Evolutionary conservation across 2,888 invertebrate species (phyloP), one percentile per base, ranked within the genome.

Genomic region (Sylvicola cinctus): DNA sequence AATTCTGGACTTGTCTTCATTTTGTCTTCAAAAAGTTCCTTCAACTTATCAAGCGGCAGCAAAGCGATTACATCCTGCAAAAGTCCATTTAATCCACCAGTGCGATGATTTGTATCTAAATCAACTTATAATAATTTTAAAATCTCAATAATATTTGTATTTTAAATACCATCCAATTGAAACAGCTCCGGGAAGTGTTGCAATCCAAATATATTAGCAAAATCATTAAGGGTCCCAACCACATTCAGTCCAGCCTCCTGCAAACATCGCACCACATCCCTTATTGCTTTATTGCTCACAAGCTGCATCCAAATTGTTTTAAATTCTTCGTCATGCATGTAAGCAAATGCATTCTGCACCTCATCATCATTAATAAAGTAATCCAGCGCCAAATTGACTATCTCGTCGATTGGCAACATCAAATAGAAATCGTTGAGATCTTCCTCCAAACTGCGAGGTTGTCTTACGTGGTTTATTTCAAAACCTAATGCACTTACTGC

Each of bases 41-140:
- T 40, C 41, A 56, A 50, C 46, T 54, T 50, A 47, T 56, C 55
- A 49, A 52, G 54, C 29, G 56, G 55, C 46, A 57, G 37, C 16
- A 49, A 40, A 34, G 51, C 50, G 33, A 57, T 44, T 30, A 57
- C 44, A 39, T 49, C 51, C 42, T 55, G 54, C 33, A 55, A 48
- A 38, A 57, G 44, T 8, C 54, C 55, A 35, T 55, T 52, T 36
- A 57, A 42, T 15, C 55, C 57, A 36, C 42, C 33, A 25, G 38
- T 32, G 15, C 39, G 37, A 20, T 40, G 38, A 40, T 44, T 40
- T 40, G 25, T n/a, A n/a, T n/a, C n/a, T n/a, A n/a, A n/a, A n/a
- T n/a, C n/a, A n/a, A n/a, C n/a, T n/a, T n/a, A n/a, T n/a, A n/a
- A n/a, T n/a, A n/a, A n/a, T n/a, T n/a, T n/a, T n/a, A n/a, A n/a